Evolutionary conservation across 64 coral and sea anemone genomes (phyloP).

Genomic region (Trachythela sp.): DNA sequence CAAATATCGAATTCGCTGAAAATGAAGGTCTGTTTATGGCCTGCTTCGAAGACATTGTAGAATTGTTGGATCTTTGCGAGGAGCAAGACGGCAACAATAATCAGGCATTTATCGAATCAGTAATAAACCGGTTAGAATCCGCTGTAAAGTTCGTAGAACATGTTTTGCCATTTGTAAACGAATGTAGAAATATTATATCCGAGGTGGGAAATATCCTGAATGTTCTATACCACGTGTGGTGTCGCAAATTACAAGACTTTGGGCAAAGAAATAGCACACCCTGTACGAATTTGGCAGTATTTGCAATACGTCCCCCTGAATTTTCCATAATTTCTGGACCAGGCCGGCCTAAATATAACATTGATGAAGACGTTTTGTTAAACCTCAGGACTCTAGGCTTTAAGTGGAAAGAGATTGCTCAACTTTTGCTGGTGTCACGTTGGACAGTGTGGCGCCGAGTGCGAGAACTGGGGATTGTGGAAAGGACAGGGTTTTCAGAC

Average conservation of each 20-base stretch:
- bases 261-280: background rate
- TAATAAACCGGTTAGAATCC: constrained; percentile 47
- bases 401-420: constrained; percentile 10
- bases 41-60: constrained; percentile 47
- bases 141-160: constrained; percentile 42
- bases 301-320: background rate
- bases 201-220: constrained; percentile 21
- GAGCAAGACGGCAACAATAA: constrained; percentile 34
- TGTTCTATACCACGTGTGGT: too few relatives aligned
- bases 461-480: background rate
- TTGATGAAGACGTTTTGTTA: background rate
- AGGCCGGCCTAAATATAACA: background rate
- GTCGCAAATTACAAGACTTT: too few relatives aligned
- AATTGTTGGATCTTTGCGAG: constrained; percentile 46
- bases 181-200: constrained; percentile 6
- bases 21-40: constrained; percentile 22
- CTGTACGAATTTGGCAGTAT: background rate
- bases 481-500: background rate
- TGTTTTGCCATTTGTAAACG: constrained; percentile 30
- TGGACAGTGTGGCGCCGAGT: background rate
- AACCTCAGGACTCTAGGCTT: background rate
- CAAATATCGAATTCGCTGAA: background rate
- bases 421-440: background rate
- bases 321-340: background rate
- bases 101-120: constrained; percentile 37